Percentiles rank a stretch among this genome's conserved stretches.
Evolutionary conservation across 2,888 invertebrate species (phyloP).

Genomic region (Megaustenia siamemsis): DNA sequence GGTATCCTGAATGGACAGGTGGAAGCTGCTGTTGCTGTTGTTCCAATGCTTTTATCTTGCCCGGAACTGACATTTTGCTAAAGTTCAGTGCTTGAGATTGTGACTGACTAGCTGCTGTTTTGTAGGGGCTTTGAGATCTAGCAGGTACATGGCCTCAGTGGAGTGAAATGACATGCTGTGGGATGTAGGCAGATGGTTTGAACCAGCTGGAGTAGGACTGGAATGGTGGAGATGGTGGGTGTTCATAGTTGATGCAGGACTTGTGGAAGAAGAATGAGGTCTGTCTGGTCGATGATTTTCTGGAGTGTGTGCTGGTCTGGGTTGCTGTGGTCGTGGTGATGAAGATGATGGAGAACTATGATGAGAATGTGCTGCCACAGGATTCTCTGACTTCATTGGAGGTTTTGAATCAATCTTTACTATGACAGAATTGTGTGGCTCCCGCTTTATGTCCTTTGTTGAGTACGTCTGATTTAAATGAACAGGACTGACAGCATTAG

Average conservation of each 20-base stretch:
- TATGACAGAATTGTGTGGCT: slow-evolving; percentile 74
- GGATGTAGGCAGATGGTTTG: slow-evolving; percentile 56
- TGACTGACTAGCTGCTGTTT: slow-evolving; percentile 67
- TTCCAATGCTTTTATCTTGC: slow-evolving; percentile 32
- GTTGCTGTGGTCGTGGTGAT: slow-evolving; percentile 68
- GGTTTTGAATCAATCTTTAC: slow-evolving; percentile 71
- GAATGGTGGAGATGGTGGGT: slow-evolving; percentile 65
- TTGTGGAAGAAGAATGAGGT: slow-evolving; percentile 61
- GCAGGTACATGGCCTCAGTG: slow-evolving; percentile 60
- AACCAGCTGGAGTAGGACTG: slow-evolving; percentile 57
- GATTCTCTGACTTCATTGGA: slow-evolving; percentile 56
- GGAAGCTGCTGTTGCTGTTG: slow-evolving; percentile 48
- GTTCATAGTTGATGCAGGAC: slow-evolving; percentile 65
- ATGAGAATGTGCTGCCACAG: slow-evolving; percentile 58
- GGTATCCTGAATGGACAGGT: slow-evolving; percentile 55
- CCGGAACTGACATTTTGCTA: slow-evolving; percentile 63
- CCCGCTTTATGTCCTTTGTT: slow-evolving; percentile 67
- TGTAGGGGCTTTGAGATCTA: slow-evolving; percentile 73
- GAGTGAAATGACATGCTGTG: slow-evolving; percentile 65
- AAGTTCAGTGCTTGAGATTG: slow-evolving; percentile 76
- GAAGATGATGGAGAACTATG: slow-evolving; percentile 61
- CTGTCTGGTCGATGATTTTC: slow-evolving; percentile 63
- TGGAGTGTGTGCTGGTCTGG: slow-evolving; percentile 73
- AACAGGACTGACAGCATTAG: slow-evolving; percentile 48
- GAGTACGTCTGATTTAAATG: slow-evolving; percentile 64